A percentile compares a stretch with the other conserved stretches of the same genome.
Evolutionary conservation across 2,113 vertebrate species (phyloP).

Genomic region (Tyrannus savana): DNA sequence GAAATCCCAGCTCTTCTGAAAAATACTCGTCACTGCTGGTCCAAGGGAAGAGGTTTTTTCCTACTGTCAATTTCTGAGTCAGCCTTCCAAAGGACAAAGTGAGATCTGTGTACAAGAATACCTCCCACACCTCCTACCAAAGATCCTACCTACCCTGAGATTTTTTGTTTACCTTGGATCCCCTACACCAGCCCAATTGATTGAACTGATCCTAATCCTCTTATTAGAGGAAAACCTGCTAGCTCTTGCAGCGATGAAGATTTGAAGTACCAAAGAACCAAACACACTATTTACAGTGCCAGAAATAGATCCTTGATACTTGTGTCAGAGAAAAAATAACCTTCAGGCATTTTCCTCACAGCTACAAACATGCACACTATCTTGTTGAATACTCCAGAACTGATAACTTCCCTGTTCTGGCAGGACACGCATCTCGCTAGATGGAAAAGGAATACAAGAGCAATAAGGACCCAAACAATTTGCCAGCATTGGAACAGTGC

Average conservation of each 20-base stretch:
- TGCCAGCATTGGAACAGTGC: not conserved
- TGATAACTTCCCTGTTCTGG: not conserved
- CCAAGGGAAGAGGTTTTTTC: not conserved
- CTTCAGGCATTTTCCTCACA: not conserved
- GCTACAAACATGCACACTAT: not conserved
- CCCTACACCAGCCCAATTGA: not conserved
- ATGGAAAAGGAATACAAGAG: not conserved
- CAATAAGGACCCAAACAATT: not conserved
- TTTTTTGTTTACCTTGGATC: not conserved
- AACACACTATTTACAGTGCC: not conserved
- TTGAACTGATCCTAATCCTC: not conserved
- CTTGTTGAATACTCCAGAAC: not conserved
- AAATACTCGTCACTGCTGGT: not conserved
- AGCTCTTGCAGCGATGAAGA: not conserved
- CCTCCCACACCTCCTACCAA: not conserved
- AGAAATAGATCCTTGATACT: not conserved
- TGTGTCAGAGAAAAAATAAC: not conserved
- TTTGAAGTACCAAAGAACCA: not conserved
- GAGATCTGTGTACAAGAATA: not conserved
- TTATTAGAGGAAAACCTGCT: not conserved
- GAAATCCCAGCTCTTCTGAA: not conserved
- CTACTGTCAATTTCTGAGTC: not conserved
- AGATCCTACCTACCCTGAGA: not conserved
- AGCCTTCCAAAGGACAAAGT: not conserved
- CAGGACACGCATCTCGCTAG: not conserved